phyloP scores from a whole-genome alignment of 1,140 invertebrate species.

The Pseudachorutes palmiensis region DNA sequence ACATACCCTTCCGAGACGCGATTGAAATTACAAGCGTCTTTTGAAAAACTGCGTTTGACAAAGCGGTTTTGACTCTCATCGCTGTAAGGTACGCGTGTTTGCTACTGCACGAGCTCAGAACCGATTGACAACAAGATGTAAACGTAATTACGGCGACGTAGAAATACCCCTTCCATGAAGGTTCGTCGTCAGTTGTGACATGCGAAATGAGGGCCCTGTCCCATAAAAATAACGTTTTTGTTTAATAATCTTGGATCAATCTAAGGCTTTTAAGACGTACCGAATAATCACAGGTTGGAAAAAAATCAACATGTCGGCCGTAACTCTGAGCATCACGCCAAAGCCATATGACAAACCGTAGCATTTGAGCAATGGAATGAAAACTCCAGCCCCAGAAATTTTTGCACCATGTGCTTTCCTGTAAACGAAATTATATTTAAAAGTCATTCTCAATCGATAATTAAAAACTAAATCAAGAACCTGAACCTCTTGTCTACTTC shows the following conservation, averaged over 20 bases:
- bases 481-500: no score
- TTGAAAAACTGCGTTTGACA: slow-evolving; percentile 87
- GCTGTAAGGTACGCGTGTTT: slow-evolving; percentile 83
- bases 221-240: slow-evolving; percentile 45
- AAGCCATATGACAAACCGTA: slow-evolving; percentile 45
- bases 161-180: slow-evolving; percentile 74
- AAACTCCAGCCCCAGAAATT: slow-evolving; percentile 27
- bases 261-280: slow-evolving; percentile 30
- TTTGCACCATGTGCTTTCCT: neutral
- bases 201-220: slow-evolving; percentile 82
- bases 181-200: slow-evolving; percentile 60
- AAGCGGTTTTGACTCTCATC: slow-evolving; percentile 77
- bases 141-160: slow-evolving; percentile 68
- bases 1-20: slow-evolving; percentile 59
- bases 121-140: slow-evolving; percentile 74
- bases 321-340: slow-evolving; percentile 45
- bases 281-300: slow-evolving; percentile 46
- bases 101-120: slow-evolving; percentile 81
- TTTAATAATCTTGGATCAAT: neutral
- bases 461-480: no score
- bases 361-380: slow-evolving; percentile 45
- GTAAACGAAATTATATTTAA: no score
- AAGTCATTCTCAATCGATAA: no score
- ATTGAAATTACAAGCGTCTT: slow-evolving; percentile 71
- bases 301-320: slow-evolving; percentile 53